Conservation (phyloP, 1,140 invertebrate species). For the Neodiprion pinetum region DNA sequence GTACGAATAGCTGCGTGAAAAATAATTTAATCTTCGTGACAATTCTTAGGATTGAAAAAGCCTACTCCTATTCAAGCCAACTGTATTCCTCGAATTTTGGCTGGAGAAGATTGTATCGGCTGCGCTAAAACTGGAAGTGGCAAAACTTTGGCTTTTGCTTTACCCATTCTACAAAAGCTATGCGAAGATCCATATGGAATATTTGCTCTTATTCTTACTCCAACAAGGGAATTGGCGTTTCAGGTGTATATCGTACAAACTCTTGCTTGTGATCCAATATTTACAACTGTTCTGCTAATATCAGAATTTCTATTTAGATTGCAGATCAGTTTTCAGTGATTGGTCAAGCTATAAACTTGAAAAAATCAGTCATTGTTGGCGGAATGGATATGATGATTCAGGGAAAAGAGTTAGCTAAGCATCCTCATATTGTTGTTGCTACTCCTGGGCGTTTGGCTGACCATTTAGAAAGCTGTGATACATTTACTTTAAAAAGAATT, state of each 20-base stretch:
- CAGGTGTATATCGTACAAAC: conserved; percentile 61
- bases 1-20: conserved; percentile 4
- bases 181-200: conserved; percentile 93
- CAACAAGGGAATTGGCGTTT: conserved; percentile 94
- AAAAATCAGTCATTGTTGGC: conserved; percentile 85
- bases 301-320: conserved; percentile 69
- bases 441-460: conserved; percentile 91
- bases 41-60: conserved; percentile 71
- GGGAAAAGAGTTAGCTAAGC: conserved; percentile 82
- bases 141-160: conserved; percentile 95
- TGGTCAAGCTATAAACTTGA: conserved; percentile 84
- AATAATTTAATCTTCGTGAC: not conserved
- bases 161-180: conserved; percentile 92
- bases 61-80: conserved; percentile 88
- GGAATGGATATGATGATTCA: conserved; percentile 94
- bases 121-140: conserved; percentile 97
- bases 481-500: conserved; percentile 81
- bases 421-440: conserved; percentile 93
- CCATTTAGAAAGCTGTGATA: conserved; percentile 85
- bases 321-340: conserved; percentile 91
- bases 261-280: not conserved
- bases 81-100: conserved; percentile 82
- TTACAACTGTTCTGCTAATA: conserved; percentile 3
- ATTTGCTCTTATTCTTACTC: conserved; percentile 94
- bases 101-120: conserved; percentile 90